Evolutionary conservation across 2,113 vertebrate genomes (phyloP).

Genomic region (Aphyosemion australe): DNA sequence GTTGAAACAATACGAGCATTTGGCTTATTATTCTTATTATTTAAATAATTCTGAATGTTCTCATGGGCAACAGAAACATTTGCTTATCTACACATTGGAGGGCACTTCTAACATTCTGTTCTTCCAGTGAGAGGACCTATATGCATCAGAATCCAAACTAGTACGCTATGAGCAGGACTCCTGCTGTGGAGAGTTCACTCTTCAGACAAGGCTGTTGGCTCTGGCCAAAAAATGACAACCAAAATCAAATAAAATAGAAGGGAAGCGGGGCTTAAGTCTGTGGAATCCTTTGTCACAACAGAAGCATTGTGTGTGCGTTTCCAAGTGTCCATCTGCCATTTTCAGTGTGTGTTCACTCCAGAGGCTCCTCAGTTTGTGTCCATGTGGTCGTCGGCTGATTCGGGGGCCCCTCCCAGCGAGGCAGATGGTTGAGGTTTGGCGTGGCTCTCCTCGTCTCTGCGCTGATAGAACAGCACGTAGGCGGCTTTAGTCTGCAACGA

Average conservation of each 20-base stretch:
- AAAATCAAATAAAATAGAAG: conserved; percentile 66
- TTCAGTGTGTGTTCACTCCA: conserved; percentile 66
- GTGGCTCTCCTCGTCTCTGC: conserved; percentile 81
- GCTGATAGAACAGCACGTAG: conserved; percentile 95
- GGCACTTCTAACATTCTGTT: conserved; percentile 72
- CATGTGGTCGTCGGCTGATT: conserved; percentile 87
- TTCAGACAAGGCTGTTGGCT: conserved; percentile 65
- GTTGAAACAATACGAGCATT: conserved; percentile 76
- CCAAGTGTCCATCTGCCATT: conserved; percentile 62
- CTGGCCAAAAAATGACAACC: conserved; percentile 58
- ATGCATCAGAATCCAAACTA: conserved; percentile 45
- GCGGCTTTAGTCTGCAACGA: conserved; percentile 90
- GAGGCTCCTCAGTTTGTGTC: conserved; percentile 89
- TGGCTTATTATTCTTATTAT: conserved; percentile 68
- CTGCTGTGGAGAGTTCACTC: conserved; percentile 50
- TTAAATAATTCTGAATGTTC: conserved; percentile 43
- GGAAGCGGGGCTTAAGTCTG: conserved; percentile 56
- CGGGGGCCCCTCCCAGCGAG: conserved; percentile 73
- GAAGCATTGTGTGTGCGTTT: conserved; percentile 67
- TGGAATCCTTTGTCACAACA: conserved; percentile 67
- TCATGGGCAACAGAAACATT: conserved; percentile 59
- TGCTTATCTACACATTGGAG: conserved; percentile 57
- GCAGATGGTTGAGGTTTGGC: conserved; percentile 74
- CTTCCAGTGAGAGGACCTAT: conserved; percentile 65
- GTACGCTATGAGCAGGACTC: conserved; percentile 56